Evolutionary conservation across 2,113 vertebrate species (phyloP), one percentile per base, ranked within the genome.

Genomic region (Shinisaurus crocodilurus): DNA sequence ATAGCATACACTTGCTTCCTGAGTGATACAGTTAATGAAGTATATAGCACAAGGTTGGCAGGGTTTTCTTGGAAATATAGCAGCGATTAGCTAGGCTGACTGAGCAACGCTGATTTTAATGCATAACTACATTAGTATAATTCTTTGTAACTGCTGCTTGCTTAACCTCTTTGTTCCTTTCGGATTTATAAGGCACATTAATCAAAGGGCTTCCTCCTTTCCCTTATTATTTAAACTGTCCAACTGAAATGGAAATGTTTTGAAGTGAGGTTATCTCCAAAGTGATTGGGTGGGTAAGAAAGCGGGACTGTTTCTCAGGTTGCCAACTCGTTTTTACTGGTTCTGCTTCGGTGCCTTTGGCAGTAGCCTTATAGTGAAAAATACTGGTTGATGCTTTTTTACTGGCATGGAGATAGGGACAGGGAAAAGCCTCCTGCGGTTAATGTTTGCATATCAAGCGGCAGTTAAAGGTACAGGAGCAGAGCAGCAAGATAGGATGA

Each of bases 21-120:
- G 10, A 67, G 65, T 60, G 85, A 5, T 1, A 20, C 45, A 60
- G 90, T 94, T 87, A 69, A 83, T 88, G 88, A 50, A 95, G 70
- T 89, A 92, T 86, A 91, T 91, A 94, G 88, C 67, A 92, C 29
- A 34, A 76, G 20, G 81, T 65, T 89, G 81, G 88, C 81, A 76
- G 23, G 32, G 29, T 48, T 45, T 25, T 20, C 69, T 96, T 93
- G 88, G 76, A 94, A 94, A 92, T 91, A 94, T 82, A 92, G 86
- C 72, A 76, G 37, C 86, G 89, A 95, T 95, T 96, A 87, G 93
- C 94, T 82, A 92, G 91, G 93, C 93, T 95, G 37, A 90, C 91
- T 89, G 91, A 94, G 89, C 93, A 94, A 48, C 92, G 85, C 25
- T 72, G 89, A 89, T 93, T 96, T 86, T 70, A 92, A 82, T 93